Evolutionary conservation across 1,140 invertebrate genomes (phyloP).

Genomic region (Drosophila pachea): DNA sequence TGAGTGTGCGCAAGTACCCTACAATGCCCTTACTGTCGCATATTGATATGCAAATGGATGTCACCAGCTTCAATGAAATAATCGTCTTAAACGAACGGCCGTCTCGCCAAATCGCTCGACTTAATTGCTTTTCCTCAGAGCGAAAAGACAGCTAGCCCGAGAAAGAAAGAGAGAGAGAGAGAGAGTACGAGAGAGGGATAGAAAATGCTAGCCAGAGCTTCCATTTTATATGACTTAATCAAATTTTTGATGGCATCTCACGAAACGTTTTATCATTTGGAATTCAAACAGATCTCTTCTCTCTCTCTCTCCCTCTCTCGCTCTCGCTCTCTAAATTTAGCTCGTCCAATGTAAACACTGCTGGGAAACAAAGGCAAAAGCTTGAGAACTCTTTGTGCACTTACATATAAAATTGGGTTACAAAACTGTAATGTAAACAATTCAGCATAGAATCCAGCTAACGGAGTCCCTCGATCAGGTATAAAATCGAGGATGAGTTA

Average conservation of each 20-base stretch:
- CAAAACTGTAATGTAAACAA: constrained; percentile 64
- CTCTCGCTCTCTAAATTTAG: constrained; percentile 50
- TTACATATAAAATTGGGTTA: constrained; percentile 64
- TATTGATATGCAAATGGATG: constrained; percentile 78
- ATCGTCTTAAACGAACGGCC: constrained; percentile 71
- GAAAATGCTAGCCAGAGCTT: constrained; percentile 14
- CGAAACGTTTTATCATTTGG: constrained; percentile 41
- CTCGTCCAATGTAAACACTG: constrained; percentile 49
- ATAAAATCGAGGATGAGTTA: constrained; percentile 15
- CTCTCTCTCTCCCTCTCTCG: constrained; percentile 9
- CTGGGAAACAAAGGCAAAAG: constrained; percentile 21
- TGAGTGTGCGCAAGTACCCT: not conserved
- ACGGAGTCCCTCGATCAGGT: constrained; percentile 1
- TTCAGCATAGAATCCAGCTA: constrained; percentile 16
- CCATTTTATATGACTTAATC: constrained; percentile 57
- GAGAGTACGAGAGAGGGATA: not conserved
- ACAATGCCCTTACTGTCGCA: constrained; percentile 27
- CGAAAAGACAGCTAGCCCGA: not conserved
- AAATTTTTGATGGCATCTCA: constrained; percentile 36
- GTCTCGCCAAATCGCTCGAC: constrained; percentile 42
- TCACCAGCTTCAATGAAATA: constrained; percentile 77
- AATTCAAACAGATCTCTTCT: constrained; percentile 34
- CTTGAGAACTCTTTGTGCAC: constrained; percentile 36
- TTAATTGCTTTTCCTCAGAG: constrained; percentile 62
- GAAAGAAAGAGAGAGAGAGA: not conserved